Evolutionary conservation across 2,888 invertebrate genomes (phyloP), one percentile per base, ranked within the genome.

Genomic region (Trilocha varians): DNA sequence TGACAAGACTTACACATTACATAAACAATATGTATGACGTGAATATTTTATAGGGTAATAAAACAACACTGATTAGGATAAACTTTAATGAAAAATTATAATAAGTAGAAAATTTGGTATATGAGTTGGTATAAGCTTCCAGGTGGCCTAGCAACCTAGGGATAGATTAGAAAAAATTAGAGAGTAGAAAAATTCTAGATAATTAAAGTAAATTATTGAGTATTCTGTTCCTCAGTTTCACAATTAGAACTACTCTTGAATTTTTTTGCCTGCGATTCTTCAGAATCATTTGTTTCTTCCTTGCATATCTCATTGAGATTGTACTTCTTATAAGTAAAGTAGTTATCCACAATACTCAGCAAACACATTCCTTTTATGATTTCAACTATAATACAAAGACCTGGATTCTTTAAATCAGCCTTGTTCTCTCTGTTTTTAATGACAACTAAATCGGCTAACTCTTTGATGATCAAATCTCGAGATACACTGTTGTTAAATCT

Each of bases 321-420:
- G 76, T 94, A 97, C 69, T 96, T 97, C 57, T 91, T 93, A 65
- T 89, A 91, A 49, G 88, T 88, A 59, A 88, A 87, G 74, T 93
- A 97, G 70, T 95, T 89, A 17, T 92, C 91, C 17, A 95, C 89
- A 43, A 97, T 89, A 46, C 93, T 91, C 8, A 98, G 62, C 50
- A 95, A 91, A 57, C 95, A 95, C 57, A 92, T 88, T 16, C 90
- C 91, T 60, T 92, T 91, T 38, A 97, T 89, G 35, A 97, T 86
- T 86, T 98, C 97, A 18, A 97, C 90, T 48, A 96, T 85, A 39
- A 98, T 88, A 4, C 94, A 91, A 32, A 93, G 76, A 45, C 93
- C 89, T 8, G 97, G 92, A 64, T 89, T 88, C 61, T 91, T 92
- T 49, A 96, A 82, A 77, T 96, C 91, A 1, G 93, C 95, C 67